These are phyloP conservation scores for Pollenia angustigena DNA, from an alignment of 2,888 invertebrate species.

Conservation along the genomic window DNA sequence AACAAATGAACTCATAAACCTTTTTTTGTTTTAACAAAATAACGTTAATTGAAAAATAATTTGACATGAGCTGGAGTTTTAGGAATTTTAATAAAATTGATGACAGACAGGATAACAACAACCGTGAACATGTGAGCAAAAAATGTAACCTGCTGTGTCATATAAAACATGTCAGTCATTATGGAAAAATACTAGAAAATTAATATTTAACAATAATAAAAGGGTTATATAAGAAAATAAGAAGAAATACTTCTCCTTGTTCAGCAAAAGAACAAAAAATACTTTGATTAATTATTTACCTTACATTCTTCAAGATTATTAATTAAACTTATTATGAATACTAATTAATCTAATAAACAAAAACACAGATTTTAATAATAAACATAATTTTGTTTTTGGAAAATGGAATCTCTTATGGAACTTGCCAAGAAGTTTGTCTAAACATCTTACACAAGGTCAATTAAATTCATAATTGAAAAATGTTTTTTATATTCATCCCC, in stretches of 20 bases:
- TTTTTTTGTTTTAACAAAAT: slow-evolving; percentile 38
- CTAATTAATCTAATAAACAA: slow-evolving; percentile 70
- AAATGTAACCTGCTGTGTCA: slow-evolving; percentile 67
- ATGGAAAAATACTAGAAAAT: slow-evolving; percentile 41
- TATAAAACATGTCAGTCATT: slow-evolving; percentile 64
- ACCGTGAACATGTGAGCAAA: slow-evolving; percentile 60
- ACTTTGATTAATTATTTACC: slow-evolving; percentile 67
- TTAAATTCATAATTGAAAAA: slow-evolving; percentile 57
- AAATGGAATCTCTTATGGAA: background rate
- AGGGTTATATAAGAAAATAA: slow-evolving; percentile 30
- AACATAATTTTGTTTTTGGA: background rate
- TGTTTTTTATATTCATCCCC: slow-evolving; percentile 58
- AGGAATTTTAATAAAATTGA: slow-evolving; percentile 54
- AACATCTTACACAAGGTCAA: slow-evolving; percentile 23
- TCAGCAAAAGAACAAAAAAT: background rate
- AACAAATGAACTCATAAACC: slow-evolving; percentile 67
- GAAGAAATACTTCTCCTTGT: background rate
- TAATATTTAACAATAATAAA: slow-evolving; percentile 40
- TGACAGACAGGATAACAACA: slow-evolving; percentile 68
- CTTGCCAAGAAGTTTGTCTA: background rate
- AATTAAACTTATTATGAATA: slow-evolving; percentile 49
- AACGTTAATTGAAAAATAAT: slow-evolving; percentile 81
- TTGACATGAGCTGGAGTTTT: slow-evolving; percentile 73
- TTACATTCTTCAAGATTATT: slow-evolving; percentile 48
- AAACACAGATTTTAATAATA: slow-evolving; percentile 19